Conservation (phyloP, 2,797 vertebrate genomes). For the Menidia menidia region DNA sequence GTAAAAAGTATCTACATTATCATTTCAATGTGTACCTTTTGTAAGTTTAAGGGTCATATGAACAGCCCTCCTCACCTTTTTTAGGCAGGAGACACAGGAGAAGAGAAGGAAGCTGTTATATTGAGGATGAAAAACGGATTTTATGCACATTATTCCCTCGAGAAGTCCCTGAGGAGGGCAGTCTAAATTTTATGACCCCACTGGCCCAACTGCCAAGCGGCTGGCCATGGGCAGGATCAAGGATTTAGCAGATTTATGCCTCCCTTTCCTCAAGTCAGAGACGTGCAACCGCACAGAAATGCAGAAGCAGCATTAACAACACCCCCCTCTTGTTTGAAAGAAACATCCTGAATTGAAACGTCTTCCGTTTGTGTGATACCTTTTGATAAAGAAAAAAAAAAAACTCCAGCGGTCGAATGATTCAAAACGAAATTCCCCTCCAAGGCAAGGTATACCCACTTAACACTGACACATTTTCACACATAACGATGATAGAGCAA, state of each 20-base stretch:
- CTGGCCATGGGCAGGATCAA: background rate
- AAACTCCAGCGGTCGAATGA: background rate
- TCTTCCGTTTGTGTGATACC: background rate
- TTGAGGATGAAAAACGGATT: too few relatives aligned
- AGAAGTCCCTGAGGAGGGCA: background rate
- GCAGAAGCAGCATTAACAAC: background rate
- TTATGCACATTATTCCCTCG: background rate
- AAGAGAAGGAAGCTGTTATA: background rate
- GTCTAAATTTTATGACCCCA: background rate
- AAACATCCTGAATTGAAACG: background rate
- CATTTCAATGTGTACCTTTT: too few relatives aligned
- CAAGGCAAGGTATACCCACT: background rate
- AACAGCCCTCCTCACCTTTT: too few relatives aligned
- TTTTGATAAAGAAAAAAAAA: background rate
- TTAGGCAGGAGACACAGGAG: too few relatives aligned
- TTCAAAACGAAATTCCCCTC: slow-evolving; percentile 10
- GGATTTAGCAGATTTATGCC: background rate
- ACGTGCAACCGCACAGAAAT: too few relatives aligned
- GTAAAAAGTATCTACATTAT: too few relatives aligned
- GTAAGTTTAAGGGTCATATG: too few relatives aligned
- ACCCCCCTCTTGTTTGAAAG: background rate
- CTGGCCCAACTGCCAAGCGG: background rate
- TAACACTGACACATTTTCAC: slow-evolving; percentile 9
- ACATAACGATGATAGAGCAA: background rate
- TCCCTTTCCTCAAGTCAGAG: background rate